Conservation (phyloP, 1,140 invertebrate species). For the Calliopsis andreniformis region DNA sequence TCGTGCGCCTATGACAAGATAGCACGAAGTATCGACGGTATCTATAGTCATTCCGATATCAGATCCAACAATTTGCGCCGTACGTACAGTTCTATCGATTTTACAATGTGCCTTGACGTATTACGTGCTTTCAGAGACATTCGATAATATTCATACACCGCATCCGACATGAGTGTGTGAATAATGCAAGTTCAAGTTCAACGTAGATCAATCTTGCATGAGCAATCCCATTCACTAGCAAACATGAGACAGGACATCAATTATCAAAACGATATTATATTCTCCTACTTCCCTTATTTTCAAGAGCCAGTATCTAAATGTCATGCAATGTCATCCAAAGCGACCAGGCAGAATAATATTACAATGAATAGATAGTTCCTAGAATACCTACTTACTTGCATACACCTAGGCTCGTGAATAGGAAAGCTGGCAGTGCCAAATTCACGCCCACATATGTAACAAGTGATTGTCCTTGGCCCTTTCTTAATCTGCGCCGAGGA, state of each 20-base stretch:
- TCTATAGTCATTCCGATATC: slow-evolving; percentile 38
- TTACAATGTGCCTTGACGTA: slow-evolving; percentile 54
- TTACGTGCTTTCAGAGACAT: slow-evolving; percentile 34
- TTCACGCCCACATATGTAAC: slow-evolving; percentile 90
- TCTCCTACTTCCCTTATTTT: too few relatives aligned
- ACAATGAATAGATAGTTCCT: background rate
- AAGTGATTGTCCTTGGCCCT: slow-evolving; percentile 83
- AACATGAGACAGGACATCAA: too few relatives aligned
- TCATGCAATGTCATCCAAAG: too few relatives aligned
- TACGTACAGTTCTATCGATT: slow-evolving; percentile 47
- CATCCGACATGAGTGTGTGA: background rate
- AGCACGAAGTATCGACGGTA: slow-evolving; percentile 6
- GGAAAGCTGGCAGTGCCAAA: slow-evolving; percentile 89
- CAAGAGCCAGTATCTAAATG: too few relatives aligned
- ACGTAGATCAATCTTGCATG: background rate
- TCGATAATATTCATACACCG: slow-evolving; percentile 43
- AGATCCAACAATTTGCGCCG: background rate
- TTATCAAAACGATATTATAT: too few relatives aligned
- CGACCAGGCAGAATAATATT: too few relatives aligned
- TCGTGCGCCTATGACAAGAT: background rate
- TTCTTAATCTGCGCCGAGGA: slow-evolving; percentile 58
- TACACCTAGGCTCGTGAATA: slow-evolving; percentile 91
- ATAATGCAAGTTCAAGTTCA: slow-evolving; percentile 45
- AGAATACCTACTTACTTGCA: slow-evolving; percentile 86
- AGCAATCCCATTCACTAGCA: background rate